phyloP scores from a whole-genome alignment of 1,140 invertebrate species.

The Drosophila prosaltans region DNA sequence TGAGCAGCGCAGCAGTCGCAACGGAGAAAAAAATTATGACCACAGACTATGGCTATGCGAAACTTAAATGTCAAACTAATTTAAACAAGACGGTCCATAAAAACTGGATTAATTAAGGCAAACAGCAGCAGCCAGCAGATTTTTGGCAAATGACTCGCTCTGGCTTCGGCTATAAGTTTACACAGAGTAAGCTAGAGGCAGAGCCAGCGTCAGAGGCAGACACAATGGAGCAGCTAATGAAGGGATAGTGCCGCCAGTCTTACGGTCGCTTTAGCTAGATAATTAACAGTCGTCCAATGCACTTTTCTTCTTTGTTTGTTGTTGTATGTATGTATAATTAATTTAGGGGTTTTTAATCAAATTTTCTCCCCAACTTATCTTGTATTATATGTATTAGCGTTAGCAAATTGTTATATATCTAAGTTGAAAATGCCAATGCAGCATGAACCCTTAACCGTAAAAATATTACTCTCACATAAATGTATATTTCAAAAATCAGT shows the following conservation, averaged over 20 bases:
- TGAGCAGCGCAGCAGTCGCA: constrained; percentile 34
- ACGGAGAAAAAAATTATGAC: constrained; percentile 59
- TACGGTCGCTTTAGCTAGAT: constrained; percentile 5
- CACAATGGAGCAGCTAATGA: constrained; percentile 37
- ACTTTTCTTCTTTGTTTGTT: constrained; percentile 19
- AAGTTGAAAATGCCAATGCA: no score
- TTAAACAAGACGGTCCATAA: constrained; percentile 73
- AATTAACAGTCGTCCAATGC: constrained; percentile 32
- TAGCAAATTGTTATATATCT: no score
- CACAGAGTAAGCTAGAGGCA: no score
- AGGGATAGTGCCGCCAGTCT: constrained; percentile 23
- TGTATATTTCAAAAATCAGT: no score
- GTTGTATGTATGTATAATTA: constrained; percentile 36
- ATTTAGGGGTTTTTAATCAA: constrained; percentile 1
- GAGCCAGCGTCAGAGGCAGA: not conserved
- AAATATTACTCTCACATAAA: no score
- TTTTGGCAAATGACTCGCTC: constrained; percentile 37
- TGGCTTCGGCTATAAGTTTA: not conserved
- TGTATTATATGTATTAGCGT: no score
- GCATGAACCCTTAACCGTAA: no score
- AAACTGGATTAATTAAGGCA: constrained; percentile 79
- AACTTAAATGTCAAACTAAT: constrained; percentile 81
- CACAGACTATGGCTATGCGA: constrained; percentile 42
- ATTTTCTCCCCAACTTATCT: no score
- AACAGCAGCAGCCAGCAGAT: constrained; percentile 28